Base-by-base conservation (phyloP, 2,888 invertebrate genomes). In the Aleiodes leptofemur region DNA sequence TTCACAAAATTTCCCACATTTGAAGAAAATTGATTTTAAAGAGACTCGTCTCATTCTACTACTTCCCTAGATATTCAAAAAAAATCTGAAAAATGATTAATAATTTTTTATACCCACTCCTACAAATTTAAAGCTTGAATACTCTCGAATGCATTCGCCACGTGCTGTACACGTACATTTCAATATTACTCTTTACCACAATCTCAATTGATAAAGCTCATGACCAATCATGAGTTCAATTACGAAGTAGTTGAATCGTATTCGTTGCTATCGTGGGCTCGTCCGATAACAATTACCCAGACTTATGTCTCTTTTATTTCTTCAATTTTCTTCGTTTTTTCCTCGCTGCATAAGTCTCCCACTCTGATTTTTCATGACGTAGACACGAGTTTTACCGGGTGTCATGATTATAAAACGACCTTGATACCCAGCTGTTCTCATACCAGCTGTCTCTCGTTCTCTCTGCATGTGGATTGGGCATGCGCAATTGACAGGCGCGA, bases 401-500 rank as follows among this genome's bases (percentile, higher is more conserved):
- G 79, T 81, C 82, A 16, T 83, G 82, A 80, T 81, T 51, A 79
- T 75, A 79, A 81, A 81, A 80, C 83, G 85, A 85, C 87, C 87
- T 86, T 86, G 85, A 78, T 73, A 80, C 76, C 79, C 87, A 87
- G 86, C 86, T 86, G 86, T 85, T 86, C 74, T 23, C 23, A 74
- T 74, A 57, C 34, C 69, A 76, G 73, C 78, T 77, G 76, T 76
- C 78, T 78, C 77, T 76, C 59, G 59, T 74, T 70, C 71, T 73
- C 76, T 77, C 76, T 73, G 77, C 77, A 73, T 59, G 48, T 68
- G 13, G 43, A 43, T 31, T 6, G 31, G 48, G 31, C 76, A 55
- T 77, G 75, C 73, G 73, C 74, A 59, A 59, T 16, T 23, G 14
- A 43, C 48, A 8, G n/a, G 16, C 14, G 48, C 16, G 11, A 48